Evolutionary conservation across 2,113 vertebrate genomes (phyloP).

Genomic region (Muntiacus reevesi): DNA sequence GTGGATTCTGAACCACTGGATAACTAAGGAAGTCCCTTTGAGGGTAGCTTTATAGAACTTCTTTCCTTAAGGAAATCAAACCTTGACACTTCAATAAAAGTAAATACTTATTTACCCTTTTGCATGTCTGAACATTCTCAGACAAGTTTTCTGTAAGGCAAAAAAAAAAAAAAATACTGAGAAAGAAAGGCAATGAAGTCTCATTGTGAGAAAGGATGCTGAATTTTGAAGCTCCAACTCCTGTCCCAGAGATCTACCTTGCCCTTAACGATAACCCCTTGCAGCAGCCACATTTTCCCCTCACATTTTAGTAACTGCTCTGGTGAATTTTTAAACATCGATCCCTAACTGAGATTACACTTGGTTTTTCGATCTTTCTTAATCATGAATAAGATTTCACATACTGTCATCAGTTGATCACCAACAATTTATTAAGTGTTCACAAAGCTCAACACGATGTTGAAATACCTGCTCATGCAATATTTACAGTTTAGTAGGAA

Average conservation of each 20-base stretch:
- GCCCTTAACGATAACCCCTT: neutral
- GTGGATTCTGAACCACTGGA: neutral
- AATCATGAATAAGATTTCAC: neutral
- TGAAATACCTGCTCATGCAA: neutral
- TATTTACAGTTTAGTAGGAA: neutral
- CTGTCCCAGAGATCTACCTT: neutral
- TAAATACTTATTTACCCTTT: neutral
- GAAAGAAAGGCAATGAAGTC: neutral
- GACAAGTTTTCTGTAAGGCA: neutral
- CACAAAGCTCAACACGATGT: neutral
- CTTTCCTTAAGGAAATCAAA: neutral
- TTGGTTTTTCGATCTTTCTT: neutral
- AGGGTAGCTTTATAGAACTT: neutral
- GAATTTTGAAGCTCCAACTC: neutral
- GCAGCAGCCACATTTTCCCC: neutral
- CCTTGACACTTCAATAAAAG: neutral
- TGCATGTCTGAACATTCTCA: neutral
- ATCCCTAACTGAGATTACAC: neutral
- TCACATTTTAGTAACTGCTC: neutral
- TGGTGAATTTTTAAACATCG: neutral
- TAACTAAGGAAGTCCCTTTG: neutral
- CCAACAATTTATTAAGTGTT: neutral
- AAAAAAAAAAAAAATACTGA: neutral
- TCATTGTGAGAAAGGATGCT: neutral
- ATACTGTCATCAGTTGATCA: neutral